Base-by-base conservation (phyloP, 2,888 invertebrate genomes). In the Dascillus cervinus region DNA sequence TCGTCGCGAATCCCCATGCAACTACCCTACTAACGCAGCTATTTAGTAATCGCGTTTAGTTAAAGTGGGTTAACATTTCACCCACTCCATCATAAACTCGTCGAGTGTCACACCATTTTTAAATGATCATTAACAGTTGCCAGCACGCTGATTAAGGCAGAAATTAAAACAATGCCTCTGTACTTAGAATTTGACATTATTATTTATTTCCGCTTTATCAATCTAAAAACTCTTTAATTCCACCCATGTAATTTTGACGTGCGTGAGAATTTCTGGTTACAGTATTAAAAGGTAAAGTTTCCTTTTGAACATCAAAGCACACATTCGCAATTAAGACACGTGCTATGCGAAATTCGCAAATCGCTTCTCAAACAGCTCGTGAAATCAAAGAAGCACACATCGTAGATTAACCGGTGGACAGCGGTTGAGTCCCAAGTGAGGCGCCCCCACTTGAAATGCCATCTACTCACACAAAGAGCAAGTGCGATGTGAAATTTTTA, bases 401-500 rank as follows among this genome's bases (percentile, higher is more conserved):
- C 33, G 39, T 39, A 39, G 32, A 39, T 41, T n/a, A n/a, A 26
- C 37, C 29, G 35, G 38, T 41, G 45, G 40, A 41, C 45, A 41
- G 37, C 34, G 41, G 41, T 33, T 35, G 27, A 33, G 38, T 41
- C 46, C 44, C 47, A 34, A 40, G 41, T 40, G 46, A 42, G 44
- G 37, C 31, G 39, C 39, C 45, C 48, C 44, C 42, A 39, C 47
- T 47, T 47, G 43, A 45, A 53, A 53, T 53, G 53, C 53, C 53
- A 53, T 49, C 49, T 41, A 37, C 38, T 43, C 46, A n/a, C n/a
- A 52, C 52, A 53, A 50, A 54, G 49, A 52, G 47, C 52, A 52
- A 53, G 52, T 52, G 52, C 51, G 43, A 50, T 53, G 52, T 53
- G 52, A 53, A 53, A 53, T 55, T 56, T 56, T 56, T 56, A 54